A percentile compares a stretch with the other conserved stretches of the same genome.
Conservation (phyloP, 1,140 invertebrate species). For the Lamellibrachia luymesi region DNA sequence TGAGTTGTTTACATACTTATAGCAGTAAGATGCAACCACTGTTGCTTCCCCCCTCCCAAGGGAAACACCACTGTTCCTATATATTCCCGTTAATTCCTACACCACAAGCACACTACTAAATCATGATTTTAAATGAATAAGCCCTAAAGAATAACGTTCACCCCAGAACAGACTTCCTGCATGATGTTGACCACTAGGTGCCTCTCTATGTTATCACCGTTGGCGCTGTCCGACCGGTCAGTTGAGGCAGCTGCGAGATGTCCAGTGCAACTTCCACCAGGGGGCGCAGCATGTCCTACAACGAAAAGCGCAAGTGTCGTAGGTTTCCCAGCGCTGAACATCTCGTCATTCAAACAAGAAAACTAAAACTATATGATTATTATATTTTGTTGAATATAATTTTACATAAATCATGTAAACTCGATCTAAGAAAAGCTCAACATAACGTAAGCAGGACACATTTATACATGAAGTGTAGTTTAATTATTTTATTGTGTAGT, state of each 20-base stretch:
- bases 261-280: constrained; percentile 85
- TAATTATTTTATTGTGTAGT: too few relatives aligned
- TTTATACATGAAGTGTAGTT: too few relatives aligned
- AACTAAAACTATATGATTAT: constrained; percentile 9
- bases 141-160: not conserved
- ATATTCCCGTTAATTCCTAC: not conserved
- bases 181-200: not conserved
- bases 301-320: constrained; percentile 14
- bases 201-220: constrained; percentile 90
- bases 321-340: not conserved
- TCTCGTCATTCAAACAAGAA: not conserved
- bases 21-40: not conserved
- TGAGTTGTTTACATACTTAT: not conserved
- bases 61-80: not conserved
- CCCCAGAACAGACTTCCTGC: not conserved
- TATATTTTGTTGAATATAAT: too few relatives aligned
- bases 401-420: too few relatives aligned
- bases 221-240: constrained; percentile 83
- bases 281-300: constrained; percentile 75
- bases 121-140: not conserved
- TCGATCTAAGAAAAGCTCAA: too few relatives aligned
- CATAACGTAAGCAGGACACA: too few relatives aligned
- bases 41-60: not conserved
- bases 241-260: constrained; percentile 78
- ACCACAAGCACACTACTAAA: not conserved